Percentiles rank a stretch among this genome's conserved stretches.
Evolutionary conservation across 1,140 invertebrate genomes (phyloP).

Genomic region (Heliothis virescens): DNA sequence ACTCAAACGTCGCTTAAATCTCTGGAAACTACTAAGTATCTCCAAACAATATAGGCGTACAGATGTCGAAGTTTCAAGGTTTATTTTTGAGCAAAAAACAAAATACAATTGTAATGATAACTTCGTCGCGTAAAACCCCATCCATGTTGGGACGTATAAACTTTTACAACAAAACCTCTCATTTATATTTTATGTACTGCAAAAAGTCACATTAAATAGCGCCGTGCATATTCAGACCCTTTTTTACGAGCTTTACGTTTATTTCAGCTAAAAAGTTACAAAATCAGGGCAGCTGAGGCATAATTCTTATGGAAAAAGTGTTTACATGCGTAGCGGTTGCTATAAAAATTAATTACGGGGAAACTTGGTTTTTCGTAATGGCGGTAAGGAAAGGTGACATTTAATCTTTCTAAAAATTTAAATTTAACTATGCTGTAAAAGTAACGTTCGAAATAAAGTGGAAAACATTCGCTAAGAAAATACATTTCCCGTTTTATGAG

Average conservation of each 20-base stretch:
- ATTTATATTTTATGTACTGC: constrained; percentile 47
- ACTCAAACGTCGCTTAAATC: no score
- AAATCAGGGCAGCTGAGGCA: constrained; percentile 36
- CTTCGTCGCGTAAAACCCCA: constrained; percentile 2
- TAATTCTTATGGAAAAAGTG: constrained; percentile 46
- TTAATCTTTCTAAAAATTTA: constrained; percentile 31
- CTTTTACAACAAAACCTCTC: constrained; percentile 36
- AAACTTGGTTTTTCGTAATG: constrained; percentile 45
- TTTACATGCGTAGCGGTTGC: constrained; percentile 37
- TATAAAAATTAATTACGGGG: constrained; percentile 46
- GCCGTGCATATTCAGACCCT: constrained; percentile 45
- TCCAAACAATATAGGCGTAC: no score
- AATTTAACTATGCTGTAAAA: constrained; percentile 35
- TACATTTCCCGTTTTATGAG: constrained; percentile 34
- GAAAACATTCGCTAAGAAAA: constrained; percentile 31
- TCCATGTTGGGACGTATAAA: constrained; percentile 14
- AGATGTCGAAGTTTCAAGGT: background rate
- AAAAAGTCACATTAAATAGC: constrained; percentile 44
- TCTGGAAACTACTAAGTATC: no score
- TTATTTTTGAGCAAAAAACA: background rate
- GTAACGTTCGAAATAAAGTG: constrained; percentile 24
- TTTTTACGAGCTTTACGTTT: constrained; percentile 46
- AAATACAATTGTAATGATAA: constrained; percentile 13
- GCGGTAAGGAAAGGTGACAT: constrained; percentile 4
- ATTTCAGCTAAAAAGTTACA: constrained; percentile 41